Conservation (phyloP, 2,113 vertebrate genomes). For the Limnothrissa miodon region DNA sequence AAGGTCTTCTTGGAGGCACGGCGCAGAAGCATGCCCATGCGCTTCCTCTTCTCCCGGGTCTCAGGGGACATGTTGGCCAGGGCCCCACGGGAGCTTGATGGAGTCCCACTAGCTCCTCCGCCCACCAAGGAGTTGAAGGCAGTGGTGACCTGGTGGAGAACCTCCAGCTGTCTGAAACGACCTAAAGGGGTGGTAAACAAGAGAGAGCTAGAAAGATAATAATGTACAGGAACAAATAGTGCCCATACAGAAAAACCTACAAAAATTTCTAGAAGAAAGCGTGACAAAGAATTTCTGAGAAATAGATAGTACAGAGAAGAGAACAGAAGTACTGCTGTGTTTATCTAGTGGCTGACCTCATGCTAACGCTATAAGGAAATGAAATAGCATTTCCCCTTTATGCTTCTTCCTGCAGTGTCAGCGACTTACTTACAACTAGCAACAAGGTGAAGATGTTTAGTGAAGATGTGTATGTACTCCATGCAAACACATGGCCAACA, state of each 20-base stretch:
- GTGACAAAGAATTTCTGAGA: background rate
- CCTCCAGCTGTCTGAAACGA: conserved; percentile 70
- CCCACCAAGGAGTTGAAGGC: conserved; percentile 63
- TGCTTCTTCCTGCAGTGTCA: background rate
- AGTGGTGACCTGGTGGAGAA: conserved; percentile 71
- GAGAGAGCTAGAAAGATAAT: background rate
- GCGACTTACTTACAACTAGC: background rate
- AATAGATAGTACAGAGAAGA: background rate
- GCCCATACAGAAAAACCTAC: background rate
- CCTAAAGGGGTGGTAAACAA: conserved; percentile 42
- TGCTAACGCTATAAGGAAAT: background rate
- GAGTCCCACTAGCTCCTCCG: background rate
- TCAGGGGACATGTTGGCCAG: conserved; percentile 39
- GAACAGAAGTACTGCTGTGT: background rate
- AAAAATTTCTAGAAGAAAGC: background rate
- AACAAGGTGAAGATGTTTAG: background rate
- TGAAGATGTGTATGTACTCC: background rate
- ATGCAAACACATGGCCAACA: background rate
- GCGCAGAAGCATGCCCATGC: conserved; percentile 56
- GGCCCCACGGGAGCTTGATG: background rate
- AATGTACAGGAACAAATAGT: background rate
- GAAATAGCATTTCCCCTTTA: background rate
- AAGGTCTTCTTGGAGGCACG: conserved; percentile 62
- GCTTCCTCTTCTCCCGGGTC: conserved; percentile 56
- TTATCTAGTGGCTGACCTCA: background rate